Percentiles rank a stretch among this genome's conserved stretches.
These are phyloP conservation scores for Prinia subflava DNA, from an alignment of 2,113 vertebrate genomes.

Conservation along the genomic window DNA sequence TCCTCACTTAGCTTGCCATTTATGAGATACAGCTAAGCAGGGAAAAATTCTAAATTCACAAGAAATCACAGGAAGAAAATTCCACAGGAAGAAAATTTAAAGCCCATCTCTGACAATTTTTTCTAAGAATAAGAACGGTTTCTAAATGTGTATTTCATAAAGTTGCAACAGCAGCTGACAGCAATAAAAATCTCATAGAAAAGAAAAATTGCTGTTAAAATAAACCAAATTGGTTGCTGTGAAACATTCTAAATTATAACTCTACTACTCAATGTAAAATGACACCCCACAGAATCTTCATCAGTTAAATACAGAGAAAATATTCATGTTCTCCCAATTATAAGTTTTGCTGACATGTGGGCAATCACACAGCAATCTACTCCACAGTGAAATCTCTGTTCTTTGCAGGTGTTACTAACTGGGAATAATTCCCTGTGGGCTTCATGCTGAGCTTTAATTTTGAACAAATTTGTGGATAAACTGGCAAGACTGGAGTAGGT, in stretches of 20 bases:
- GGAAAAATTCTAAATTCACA: background rate
- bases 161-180: background rate
- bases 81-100: background rate
- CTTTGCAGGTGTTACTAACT: slow-evolving; percentile 56
- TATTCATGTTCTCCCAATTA: slow-evolving; percentile 7
- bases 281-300: background rate
- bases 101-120: background rate
- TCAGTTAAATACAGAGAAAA: background rate
- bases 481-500: background rate
- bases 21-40: background rate
- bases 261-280: background rate
- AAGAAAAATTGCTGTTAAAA: background rate
- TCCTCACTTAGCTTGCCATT: background rate
- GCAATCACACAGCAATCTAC: slow-evolving; percentile 10
- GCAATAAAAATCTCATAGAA: background rate
- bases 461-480: slow-evolving; percentile 20
- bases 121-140: background rate
- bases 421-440: slow-evolving; percentile 4
- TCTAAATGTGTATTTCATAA: background rate
- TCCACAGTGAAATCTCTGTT: slow-evolving; percentile 57
- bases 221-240: background rate
- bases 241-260: background rate
- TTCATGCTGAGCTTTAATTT: slow-evolving; percentile 19
- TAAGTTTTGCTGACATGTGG: slow-evolving; percentile 17
- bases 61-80: background rate